These are phyloP conservation scores for Ptilorrhoa leucosticta DNA, from an alignment of 2,113 vertebrate species.

Conservation along the genomic window DNA sequence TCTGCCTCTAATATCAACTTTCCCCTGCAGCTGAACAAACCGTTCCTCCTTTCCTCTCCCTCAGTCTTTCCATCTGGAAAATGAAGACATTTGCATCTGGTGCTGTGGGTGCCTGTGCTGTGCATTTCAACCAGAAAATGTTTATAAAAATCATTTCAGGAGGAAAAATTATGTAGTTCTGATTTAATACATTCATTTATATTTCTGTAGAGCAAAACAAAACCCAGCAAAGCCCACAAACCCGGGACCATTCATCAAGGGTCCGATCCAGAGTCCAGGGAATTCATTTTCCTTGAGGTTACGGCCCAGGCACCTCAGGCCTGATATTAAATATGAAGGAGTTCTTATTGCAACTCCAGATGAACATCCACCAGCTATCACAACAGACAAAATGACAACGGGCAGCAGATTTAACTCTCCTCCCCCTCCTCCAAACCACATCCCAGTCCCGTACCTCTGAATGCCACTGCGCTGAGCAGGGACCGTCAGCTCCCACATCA, in stretches of 20 bases:
- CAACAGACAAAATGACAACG: not conserved
- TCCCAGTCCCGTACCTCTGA: not conserved
- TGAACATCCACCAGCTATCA: not conserved
- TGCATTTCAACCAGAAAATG: not conserved
- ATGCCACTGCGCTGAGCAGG: rapidly evolving
- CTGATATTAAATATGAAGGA: not conserved
- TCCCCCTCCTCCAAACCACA: not conserved
- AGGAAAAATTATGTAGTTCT: not conserved
- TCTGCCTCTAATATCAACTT: not conserved
- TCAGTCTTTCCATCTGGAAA: conserved; percentile 39
- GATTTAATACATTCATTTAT: not conserved
- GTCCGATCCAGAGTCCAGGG: not conserved
- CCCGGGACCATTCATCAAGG: not conserved
- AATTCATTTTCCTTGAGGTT: not conserved
- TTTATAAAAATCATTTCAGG: not conserved
- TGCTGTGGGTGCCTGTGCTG: not conserved
- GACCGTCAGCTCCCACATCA: not conserved
- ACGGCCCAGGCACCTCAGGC: not conserved
- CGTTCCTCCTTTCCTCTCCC: not conserved
- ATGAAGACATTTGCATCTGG: conserved; percentile 3
- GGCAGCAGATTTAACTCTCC: not conserved
- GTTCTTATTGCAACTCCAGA: not conserved
- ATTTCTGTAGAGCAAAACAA: not conserved
- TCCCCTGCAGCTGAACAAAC: conserved; percentile 33
- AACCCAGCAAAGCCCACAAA: not conserved